Percentiles rank a stretch among this genome's conserved stretches.
Conservation (phyloP, 2,888 invertebrate species). For the Timandra comae region DNA sequence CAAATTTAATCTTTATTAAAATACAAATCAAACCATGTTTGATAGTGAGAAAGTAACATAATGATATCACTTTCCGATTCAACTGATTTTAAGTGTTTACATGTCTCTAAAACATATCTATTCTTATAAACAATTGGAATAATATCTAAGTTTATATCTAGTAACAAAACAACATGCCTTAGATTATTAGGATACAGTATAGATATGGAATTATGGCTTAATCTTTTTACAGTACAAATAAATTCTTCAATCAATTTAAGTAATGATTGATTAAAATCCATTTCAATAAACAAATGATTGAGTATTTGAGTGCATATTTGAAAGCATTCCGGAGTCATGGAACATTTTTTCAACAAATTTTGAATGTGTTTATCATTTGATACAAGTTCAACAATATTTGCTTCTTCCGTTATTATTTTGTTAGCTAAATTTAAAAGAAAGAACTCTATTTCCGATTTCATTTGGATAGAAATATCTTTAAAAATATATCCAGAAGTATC, state of each 20-base stretch:
- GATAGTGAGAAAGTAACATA: slow-evolving; percentile 58
- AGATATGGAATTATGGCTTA: slow-evolving; percentile 24
- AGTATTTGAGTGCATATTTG: slow-evolving; percentile 51
- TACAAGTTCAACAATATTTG: slow-evolving; percentile 28
- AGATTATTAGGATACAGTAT: slow-evolving; percentile 44
- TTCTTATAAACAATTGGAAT: slow-evolving; percentile 26
- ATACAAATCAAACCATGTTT: slow-evolving; percentile 58
- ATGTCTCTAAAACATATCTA: slow-evolving; percentile 30
- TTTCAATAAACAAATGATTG: slow-evolving; percentile 45
- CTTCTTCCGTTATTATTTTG: slow-evolving; percentile 26
- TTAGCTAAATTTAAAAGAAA: slow-evolving; percentile 33
- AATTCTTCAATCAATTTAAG: slow-evolving; percentile 40
- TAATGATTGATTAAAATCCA: slow-evolving; percentile 40
- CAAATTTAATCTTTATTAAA: slow-evolving; percentile 15
- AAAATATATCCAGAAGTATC: slow-evolving; percentile 15
- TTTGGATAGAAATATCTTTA: slow-evolving; percentile 47
- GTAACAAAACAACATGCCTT: slow-evolving; percentile 35
- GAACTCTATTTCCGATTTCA: slow-evolving; percentile 50
- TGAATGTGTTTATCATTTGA: slow-evolving; percentile 21
- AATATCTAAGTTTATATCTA: slow-evolving; percentile 42
- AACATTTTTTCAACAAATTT: slow-evolving; percentile 36
- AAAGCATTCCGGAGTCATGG: slow-evolving; percentile 48
- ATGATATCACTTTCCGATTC: slow-evolving; percentile 44
- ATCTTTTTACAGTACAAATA: slow-evolving; percentile 34
- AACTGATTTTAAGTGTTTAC: slow-evolving; percentile 35